Conservation (phyloP, 2,113 vertebrate genomes). For the Myocastor coypus region DNA sequence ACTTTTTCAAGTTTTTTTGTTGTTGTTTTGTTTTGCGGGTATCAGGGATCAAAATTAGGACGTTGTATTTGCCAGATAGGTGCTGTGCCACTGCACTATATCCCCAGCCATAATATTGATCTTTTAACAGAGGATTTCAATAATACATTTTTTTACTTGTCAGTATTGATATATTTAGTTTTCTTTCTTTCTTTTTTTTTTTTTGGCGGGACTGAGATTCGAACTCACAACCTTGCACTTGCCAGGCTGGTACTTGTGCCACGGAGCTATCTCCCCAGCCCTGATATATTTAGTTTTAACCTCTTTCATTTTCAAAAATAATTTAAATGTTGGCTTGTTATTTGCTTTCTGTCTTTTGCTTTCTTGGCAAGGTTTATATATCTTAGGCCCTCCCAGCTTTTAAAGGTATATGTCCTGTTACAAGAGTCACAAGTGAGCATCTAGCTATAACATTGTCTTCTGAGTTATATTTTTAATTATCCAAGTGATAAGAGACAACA, state of each 20-base stretch:
- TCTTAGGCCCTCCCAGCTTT: not conserved
- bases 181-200: not conserved
- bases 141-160: not conserved
- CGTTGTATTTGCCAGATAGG: too few relatives aligned
- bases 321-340: not conserved
- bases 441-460: conserved; percentile 24
- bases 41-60: too few relatives aligned
- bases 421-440: not conserved
- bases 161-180: conserved; percentile 10
- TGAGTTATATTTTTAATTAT: conserved; percentile 42
- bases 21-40: too few relatives aligned
- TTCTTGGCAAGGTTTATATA: not conserved
- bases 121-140: conserved; percentile 2
- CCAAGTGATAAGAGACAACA: not conserved
- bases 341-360: conserved; percentile 21
- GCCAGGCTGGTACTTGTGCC: too few relatives aligned
- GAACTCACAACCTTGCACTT: too few relatives aligned
- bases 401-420: not conserved
- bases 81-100: too few relatives aligned
- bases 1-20: not conserved
- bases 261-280: too few relatives aligned
- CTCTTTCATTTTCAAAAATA: not conserved
- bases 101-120: not conserved
- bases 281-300: not conserved
- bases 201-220: too few relatives aligned